Conservation (phyloP, 1,140 invertebrate genomes). For the Drosophila quadrilineata region DNA sequence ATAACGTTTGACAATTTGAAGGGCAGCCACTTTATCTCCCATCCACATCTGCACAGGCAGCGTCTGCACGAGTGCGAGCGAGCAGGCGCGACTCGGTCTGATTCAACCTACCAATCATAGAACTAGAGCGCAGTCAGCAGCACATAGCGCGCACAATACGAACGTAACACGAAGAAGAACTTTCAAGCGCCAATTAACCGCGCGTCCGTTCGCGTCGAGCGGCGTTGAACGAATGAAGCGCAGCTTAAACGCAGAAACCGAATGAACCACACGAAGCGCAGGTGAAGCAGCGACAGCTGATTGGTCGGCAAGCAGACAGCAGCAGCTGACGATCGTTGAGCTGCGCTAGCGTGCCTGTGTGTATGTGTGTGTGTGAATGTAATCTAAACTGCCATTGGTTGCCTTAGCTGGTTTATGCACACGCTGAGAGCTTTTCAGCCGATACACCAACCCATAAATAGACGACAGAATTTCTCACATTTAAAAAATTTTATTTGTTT, state of each 20-base stretch:
- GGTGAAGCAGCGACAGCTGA: too few species aligned
- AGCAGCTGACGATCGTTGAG: too few species aligned
- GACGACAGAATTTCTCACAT: slow-evolving; percentile 46
- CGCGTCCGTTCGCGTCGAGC: slow-evolving; percentile 38
- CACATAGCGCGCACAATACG: background rate
- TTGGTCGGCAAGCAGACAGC: slow-evolving; percentile 17
- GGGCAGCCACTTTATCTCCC: slow-evolving; percentile 15
- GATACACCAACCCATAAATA: background rate
- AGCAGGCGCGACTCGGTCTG: background rate
- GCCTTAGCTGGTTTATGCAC: background rate
- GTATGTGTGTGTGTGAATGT: background rate
- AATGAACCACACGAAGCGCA: too few species aligned
- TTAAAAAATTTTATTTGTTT: slow-evolving; percentile 68
- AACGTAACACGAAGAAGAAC: background rate
- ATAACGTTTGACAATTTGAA: slow-evolving; percentile 61
- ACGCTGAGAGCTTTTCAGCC: slow-evolving; percentile 9
- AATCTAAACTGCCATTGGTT: background rate
- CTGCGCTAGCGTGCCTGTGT: background rate
- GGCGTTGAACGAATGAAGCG: slow-evolving; percentile 41
- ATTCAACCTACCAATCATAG: slow-evolving; percentile 43
- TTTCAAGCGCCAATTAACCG: background rate
- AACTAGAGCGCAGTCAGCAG: slow-evolving; percentile 5
- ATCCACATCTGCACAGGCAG: slow-evolving; percentile 4
- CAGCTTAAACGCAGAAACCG: slow-evolving; percentile 7
- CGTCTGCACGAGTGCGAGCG: background rate